Percentiles rank a stretch among this genome's conserved stretches.
phyloP scores from a whole-genome alignment of 2,888 invertebrate genomes.

The Melolontha melolontha region DNA sequence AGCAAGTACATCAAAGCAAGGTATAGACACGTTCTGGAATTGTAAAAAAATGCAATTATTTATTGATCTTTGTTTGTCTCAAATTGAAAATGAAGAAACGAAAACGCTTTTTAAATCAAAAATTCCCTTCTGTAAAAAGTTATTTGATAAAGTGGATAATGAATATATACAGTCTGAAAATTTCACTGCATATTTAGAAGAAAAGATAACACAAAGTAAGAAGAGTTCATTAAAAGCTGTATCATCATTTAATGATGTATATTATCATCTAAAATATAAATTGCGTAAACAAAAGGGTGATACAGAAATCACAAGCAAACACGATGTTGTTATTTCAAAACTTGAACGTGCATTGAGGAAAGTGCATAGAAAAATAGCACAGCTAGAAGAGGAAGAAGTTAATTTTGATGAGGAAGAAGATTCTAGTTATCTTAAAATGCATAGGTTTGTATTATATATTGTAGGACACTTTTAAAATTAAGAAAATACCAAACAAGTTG shows the following conservation, averaged over 20 bases:
- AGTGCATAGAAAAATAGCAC: conserved; percentile 75
- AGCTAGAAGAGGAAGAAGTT: conserved; percentile 77
- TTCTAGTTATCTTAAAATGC: conserved; percentile 78
- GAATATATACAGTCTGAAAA: conserved; percentile 20
- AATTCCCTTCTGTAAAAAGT: conserved; percentile 25
- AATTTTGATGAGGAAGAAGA: conserved; percentile 80
- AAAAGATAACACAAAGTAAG: conserved; percentile 2
- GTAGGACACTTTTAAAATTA: too few relatives aligned
- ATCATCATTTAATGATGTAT: conserved; percentile 39
- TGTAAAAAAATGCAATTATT: conserved; percentile 31
- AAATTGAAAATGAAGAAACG: conserved; percentile 25
- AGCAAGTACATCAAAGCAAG: background rate
- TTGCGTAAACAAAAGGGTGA: conserved; percentile 36
- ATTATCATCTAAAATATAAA: conserved; percentile 32
- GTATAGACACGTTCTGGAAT: conserved; percentile 6
- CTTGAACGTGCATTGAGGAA: conserved; percentile 72
- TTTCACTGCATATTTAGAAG: conserved; percentile 30
- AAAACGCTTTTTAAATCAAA: conserved; percentile 34
- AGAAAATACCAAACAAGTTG: too few relatives aligned
- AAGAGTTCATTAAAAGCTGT: conserved; percentile 4
- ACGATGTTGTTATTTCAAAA: conserved; percentile 30
- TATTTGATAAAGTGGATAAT: conserved; percentile 31
- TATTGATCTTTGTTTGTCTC: conserved; percentile 29
- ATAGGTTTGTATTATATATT: conserved; percentile 68
- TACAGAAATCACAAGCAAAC: conserved; percentile 49